Evolutionary conservation across 2,113 vertebrate genomes (phyloP).

Genomic region (Salvelinus alpinus): DNA sequence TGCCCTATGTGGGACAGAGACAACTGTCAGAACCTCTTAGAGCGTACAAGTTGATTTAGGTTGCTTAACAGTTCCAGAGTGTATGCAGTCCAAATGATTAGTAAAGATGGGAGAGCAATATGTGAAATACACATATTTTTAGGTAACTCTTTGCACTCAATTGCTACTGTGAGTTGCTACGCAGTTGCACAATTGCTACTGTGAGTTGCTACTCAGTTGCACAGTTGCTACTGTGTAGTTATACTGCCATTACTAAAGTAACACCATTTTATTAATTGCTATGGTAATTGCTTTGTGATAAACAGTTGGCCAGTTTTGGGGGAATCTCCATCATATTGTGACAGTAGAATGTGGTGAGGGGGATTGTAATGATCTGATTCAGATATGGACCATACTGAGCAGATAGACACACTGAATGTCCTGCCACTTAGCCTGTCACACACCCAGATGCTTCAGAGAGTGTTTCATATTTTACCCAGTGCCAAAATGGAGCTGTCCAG

Average conservation of each 20-base stretch:
- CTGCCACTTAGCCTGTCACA: background rate
- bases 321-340: background rate
- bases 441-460: background rate
- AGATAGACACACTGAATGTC: background rate
- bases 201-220: no score
- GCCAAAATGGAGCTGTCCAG: background rate
- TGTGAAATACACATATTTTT: no score
- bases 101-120: background rate
- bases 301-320: no score
- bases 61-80: constrained; percentile 5
- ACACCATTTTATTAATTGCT: no score
- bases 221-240: no score
- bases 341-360: background rate
- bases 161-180: no score
- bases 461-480: background rate
- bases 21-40: constrained; percentile 34
- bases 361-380: background rate
- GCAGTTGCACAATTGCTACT: no score
- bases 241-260: no score
- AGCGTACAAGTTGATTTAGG: background rate
- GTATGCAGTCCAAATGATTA: constrained; percentile 4
- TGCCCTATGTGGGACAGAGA: constrained; percentile 34
- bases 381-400: background rate
- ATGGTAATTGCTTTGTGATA: no score
- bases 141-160: no score